Base-by-base conservation (phyloP, 2,113 vertebrate species). In the Sciurus niger region DNA sequence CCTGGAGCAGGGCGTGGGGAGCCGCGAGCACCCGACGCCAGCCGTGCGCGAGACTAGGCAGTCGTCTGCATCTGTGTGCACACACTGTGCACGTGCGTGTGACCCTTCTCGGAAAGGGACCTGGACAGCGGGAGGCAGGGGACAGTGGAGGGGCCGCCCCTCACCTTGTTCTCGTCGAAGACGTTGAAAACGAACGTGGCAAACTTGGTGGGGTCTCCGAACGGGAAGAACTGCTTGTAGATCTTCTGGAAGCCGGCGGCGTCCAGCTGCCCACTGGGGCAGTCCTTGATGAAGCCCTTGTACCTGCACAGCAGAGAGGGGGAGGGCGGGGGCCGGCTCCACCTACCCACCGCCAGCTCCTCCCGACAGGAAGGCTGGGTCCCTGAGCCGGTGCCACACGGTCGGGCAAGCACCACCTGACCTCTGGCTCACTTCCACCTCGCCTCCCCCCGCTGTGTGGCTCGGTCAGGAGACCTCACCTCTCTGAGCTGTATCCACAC, bases 211-310 rank as follows among this genome's bases (percentile, higher is more conserved):
- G 99, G 99, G 98, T 99, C 99, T 0, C 99, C 99, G 0, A 99
- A 99, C 0, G 99, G 99, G 98, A 99, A 99, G 98, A 99, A 99
- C 94, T 99, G 99, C 97, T 99, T 99, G 43, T 99, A 99, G 97
- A 99, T 99, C 98, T 99, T 99, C 98, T 99, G 99, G 97, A 99
- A 99, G 96, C 99, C 99, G 0, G 99, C 99, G 0, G 99, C 99
- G 1, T 99, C 99, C 40, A 99, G 98, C 98, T 99, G 99, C 85
- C 99, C 99, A 0, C 99, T 99, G 60, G 99, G 99, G 90, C 99
- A 99, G 93, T 99, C 99, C 97, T 99, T 99, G 96, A 99, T 99
- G 97, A 99, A 99, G 97, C 99, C 99, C 98, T 99, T 99, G 97
- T 99, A 99, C 99, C 99, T 99, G 96, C 0, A 51, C 2, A 10